These are phyloP conservation scores for Mamestra brassicae DNA, from an alignment of 2,888 invertebrate genomes.

Conservation along the genomic window DNA sequence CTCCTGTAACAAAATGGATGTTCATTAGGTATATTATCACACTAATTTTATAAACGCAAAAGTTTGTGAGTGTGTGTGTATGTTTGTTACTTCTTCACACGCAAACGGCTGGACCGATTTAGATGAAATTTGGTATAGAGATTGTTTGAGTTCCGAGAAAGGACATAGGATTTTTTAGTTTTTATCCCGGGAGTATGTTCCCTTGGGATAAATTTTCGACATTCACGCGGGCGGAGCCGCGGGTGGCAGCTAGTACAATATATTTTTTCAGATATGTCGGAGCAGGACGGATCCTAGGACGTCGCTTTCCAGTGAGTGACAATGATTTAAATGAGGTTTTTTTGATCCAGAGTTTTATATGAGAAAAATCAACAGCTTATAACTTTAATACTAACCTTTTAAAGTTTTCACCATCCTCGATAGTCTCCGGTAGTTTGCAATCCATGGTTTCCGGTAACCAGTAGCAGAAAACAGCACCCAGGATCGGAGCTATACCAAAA, in stretches of 20 bases:
- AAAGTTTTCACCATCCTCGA: not conserved
- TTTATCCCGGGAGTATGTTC: no score
- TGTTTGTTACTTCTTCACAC: no score
- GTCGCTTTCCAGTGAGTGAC: no score
- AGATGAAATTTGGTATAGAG: no score
- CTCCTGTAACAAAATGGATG: not conserved
- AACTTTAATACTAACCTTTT: not conserved
- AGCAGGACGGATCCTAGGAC: not conserved
- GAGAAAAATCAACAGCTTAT: not conserved
- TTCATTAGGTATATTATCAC: not conserved
- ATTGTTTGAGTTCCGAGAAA: no score
- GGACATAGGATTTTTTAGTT: no score
- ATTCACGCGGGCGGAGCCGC: no score
- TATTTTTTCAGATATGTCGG: not conserved
- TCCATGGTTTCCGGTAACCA: conserved; percentile 2
- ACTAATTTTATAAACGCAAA: no score
- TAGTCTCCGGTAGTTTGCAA: conserved; percentile 1
- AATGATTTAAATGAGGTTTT: no score
- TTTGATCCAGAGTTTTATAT: not conserved
- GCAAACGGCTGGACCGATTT: no score
- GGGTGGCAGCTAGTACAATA: not conserved
- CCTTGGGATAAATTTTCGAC: no score
- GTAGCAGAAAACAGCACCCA: not conserved
- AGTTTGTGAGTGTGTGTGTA: no score
- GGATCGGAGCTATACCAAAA: not conserved